phyloP scores from a whole-genome alignment of 92 coral and sea anemone species.

The Zoanthus gigantus region DNA sequence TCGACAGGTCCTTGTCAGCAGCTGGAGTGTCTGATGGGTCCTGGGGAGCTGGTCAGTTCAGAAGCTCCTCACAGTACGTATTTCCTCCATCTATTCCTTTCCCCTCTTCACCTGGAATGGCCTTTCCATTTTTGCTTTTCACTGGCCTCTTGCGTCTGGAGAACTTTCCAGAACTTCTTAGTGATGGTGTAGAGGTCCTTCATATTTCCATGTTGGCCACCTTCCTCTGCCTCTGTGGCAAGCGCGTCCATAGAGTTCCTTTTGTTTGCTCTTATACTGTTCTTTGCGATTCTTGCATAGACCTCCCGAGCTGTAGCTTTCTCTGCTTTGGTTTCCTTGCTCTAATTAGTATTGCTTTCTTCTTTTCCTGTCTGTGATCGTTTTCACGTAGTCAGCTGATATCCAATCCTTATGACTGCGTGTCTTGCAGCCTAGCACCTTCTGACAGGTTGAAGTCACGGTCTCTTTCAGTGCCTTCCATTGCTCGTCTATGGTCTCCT shows the following conservation, averaged over 20 bases:
- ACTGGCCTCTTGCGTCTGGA: constrained; percentile 11
- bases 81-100: constrained; percentile 15
- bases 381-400: too few species aligned
- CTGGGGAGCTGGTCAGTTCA: background rate
- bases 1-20: background rate
- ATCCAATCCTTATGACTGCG: too few species aligned
- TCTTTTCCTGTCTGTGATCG: background rate
- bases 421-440: too few species aligned
- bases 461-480: too few species aligned
- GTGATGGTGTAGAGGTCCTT: constrained; percentile 2
- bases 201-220: constrained; percentile 20
- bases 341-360: constrained; percentile 35
- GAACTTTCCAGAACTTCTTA: constrained; percentile 22
- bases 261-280: background rate
- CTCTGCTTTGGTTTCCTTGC: background rate
- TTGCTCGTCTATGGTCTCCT: too few species aligned
- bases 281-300: background rate
- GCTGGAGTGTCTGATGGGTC: background rate
- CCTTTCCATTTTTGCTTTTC: constrained; percentile 10
- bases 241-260: constrained; percentile 1
- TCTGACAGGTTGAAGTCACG: too few species aligned
- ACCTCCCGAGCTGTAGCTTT: background rate
- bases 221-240: constrained; percentile 17
- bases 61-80: background rate
- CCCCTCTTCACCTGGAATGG: constrained; percentile 19